Percentiles rank a stretch among this genome's conserved stretches.
Conservation (phyloP, 2,888 invertebrate species). For the Pelosia muscerda region DNA sequence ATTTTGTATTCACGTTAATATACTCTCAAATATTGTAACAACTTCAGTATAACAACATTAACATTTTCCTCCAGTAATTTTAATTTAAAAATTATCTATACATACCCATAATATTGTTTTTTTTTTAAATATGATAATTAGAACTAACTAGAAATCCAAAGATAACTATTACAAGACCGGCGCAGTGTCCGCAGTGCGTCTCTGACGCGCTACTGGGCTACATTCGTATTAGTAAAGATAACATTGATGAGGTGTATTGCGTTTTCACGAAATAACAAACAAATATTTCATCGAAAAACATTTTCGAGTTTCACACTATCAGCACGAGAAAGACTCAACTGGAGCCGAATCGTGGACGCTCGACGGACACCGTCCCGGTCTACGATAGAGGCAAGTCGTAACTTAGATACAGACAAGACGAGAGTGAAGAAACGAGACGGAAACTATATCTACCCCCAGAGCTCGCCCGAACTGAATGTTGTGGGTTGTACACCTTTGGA, state of each 20-base stretch:
- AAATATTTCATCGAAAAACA: not conserved
- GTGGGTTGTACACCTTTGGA: constrained; percentile 55
- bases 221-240: not conserved
- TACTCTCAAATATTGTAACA: constrained; percentile 88
- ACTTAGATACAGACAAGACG: constrained; percentile 54
- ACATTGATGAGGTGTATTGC: not conserved
- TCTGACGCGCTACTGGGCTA: constrained; percentile 23
- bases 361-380: constrained; percentile 42
- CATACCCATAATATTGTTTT: constrained; percentile 72
- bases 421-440: constrained; percentile 55
- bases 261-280: not conserved
- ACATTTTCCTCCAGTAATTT: constrained; percentile 82
- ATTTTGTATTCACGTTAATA: constrained; percentile 81
- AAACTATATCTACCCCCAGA: constrained; percentile 60
- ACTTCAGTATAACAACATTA: constrained; percentile 87
- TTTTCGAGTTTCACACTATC: not conserved
- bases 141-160: constrained; percentile 77
- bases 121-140: constrained; percentile 71
- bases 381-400: constrained; percentile 53
- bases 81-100: constrained; percentile 79
- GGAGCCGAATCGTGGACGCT: constrained; percentile 32
- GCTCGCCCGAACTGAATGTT: constrained; percentile 56
- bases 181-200: constrained; percentile 39
- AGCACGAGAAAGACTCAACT: constrained; percentile 16
- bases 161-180: constrained; percentile 63